Evolutionary conservation across 1,140 invertebrate genomes (phyloP), one percentile per base, ranked within the genome.

Genomic region (Ostrea edulis): DNA sequence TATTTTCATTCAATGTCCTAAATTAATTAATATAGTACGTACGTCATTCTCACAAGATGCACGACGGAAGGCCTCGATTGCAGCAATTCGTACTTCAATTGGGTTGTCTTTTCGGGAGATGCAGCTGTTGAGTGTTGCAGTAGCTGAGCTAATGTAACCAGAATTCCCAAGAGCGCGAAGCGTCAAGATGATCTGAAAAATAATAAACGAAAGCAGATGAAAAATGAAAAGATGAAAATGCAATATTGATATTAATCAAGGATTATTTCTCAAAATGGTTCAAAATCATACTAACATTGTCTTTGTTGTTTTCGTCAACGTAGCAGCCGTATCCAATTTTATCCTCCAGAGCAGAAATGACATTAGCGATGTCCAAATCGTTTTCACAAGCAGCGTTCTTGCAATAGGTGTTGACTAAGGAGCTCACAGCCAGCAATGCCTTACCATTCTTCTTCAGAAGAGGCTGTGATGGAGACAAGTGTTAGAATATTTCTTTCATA

Each of bases 151-250:
- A 12, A 98, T 94, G 86, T 96, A 96, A 12, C 98, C 98, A 90
- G 98, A 97, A 93, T 99, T 99, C 35, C 97, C 97, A 44, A 98
- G 94, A 4, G 98, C 97, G 95, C 98, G 98, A 11, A 99, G 95
- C 9, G 97, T 96, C 65, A 91, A n/a, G 3, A 93, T 68, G 9
- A 91, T 88, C 93, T 93, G 81, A 11, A 52, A 82, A 3, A n/a
- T n/a, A n/a, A n/a, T n/a, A n/a, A 29, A 8, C 8, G 9, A 71
- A 71, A 62, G 2, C 12, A 77, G 29, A 68, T 29, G 29, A 8
- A 29, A 77, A 35, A 77, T 71, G 9, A 29, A 25, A 29, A 25
- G 5, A 71, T 2, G 9, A 71, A 9, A 12, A 22, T 25, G 25
- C n/a, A 2, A 12, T 22, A 2, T 71, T 71, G n/a, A 71, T 71